These are phyloP conservation scores for Drosophila punjabiensis DNA, from an alignment of 1,140 invertebrate genomes.

Conservation along the genomic window DNA sequence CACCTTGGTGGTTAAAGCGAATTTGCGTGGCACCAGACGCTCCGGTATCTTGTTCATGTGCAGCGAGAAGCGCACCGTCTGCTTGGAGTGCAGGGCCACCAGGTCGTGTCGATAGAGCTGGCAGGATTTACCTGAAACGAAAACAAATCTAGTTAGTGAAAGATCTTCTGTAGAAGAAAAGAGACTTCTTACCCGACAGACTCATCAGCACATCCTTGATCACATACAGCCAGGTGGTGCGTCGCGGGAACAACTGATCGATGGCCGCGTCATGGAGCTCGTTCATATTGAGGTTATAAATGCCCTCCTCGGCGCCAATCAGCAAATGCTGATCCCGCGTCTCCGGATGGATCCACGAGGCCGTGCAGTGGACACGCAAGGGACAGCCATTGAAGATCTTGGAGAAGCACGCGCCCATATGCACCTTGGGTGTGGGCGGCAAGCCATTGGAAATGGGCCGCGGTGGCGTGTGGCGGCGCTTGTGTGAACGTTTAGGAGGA, in stretches of 20 bases:
- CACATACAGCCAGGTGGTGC: constrained; percentile 99
- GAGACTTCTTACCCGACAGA: constrained; percentile 90
- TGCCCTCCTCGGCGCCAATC: constrained; percentile 98
- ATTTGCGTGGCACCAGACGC: constrained; percentile 96
- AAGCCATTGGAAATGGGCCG: constrained; percentile 96
- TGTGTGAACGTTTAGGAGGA: constrained; percentile 91
- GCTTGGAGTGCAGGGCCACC: constrained; percentile 93
- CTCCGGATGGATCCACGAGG: constrained; percentile 98
- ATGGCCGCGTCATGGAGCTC: constrained; percentile 99
- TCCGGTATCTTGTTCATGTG: constrained; percentile 98
- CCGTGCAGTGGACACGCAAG: constrained; percentile 97
- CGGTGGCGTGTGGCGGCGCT: constrained; percentile 92
- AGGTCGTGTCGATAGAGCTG: constrained; percentile 98
- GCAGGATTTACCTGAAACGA: constrained; percentile 94
- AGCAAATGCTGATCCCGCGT: constrained; percentile 98
- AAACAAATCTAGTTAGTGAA: not conserved
- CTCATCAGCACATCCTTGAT: constrained; percentile 99
- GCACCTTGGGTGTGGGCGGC: constrained; percentile 99
- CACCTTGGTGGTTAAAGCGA: constrained; percentile 96
- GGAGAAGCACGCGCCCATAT: constrained; percentile 99
- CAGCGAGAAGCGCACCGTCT: constrained; percentile 94
- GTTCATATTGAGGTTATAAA: constrained; percentile 99
- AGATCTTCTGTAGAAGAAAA: not conserved
- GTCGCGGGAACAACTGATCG: constrained; percentile 96
- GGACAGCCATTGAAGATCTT: constrained; percentile 99